phyloP scores from a whole-genome alignment of 2,888 invertebrate species.

The Diloba caeruleocephala region DNA sequence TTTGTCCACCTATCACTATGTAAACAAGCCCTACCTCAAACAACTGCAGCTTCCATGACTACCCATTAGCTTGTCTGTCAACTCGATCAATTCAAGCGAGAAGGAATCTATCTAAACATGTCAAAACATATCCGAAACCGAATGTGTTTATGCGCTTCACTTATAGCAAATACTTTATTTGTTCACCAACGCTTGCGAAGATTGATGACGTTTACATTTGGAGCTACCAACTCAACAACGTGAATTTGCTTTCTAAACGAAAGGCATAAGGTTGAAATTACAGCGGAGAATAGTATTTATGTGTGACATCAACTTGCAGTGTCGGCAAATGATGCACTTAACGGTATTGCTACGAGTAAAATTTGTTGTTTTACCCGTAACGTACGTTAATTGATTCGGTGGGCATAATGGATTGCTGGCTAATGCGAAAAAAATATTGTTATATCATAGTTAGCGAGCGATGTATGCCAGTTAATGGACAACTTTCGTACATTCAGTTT shows the following conservation, averaged over 20 bases:
- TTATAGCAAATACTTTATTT: constrained; percentile 68
- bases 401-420: constrained; percentile 61
- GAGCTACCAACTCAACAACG: constrained; percentile 12
- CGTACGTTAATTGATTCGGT: constrained; percentile 64
- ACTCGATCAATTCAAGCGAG: constrained; percentile 20
- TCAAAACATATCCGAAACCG: constrained; percentile 58
- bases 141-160: constrained; percentile 71
- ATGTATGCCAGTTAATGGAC: constrained; percentile 45
- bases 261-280: constrained; percentile 25
- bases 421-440: constrained; percentile 65
- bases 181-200: constrained; percentile 72
- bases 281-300: not conserved
- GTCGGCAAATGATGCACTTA: constrained; percentile 76
- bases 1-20: not conserved
- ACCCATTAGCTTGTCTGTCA: constrained; percentile 17
- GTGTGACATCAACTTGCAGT: constrained; percentile 56
- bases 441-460: constrained; percentile 51
- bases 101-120: constrained; percentile 36
- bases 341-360: constrained; percentile 68
- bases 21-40: constrained; percentile 2
- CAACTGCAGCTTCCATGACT: constrained; percentile 3
- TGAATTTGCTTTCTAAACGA: constrained; percentile 20
- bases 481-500: constrained; percentile 24
- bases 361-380: constrained; percentile 67
- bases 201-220: constrained; percentile 64